Conservation (phyloP, 2,113 vertebrate species). For the Strix aluco region DNA sequence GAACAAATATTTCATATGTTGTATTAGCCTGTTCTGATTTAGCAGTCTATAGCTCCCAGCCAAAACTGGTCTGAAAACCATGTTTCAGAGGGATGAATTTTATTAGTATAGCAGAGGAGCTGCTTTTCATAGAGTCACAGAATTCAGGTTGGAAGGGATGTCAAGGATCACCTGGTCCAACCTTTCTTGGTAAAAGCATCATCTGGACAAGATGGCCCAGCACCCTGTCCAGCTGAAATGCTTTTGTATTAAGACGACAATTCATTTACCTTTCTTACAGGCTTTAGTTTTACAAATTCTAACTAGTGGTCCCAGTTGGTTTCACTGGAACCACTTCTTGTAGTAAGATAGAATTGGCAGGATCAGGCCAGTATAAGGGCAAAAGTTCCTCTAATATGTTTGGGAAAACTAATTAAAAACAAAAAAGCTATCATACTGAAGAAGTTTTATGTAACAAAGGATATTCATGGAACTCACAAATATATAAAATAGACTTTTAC, state of each 20-base stretch:
- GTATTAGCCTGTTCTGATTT: not conserved
- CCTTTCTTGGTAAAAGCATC: no score
- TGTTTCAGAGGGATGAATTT: not conserved
- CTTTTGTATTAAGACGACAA: not conserved
- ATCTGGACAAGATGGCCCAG: no score
- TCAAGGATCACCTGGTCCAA: no score
- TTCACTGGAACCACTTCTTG: not conserved
- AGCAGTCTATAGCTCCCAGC: not conserved
- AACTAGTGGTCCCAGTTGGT: not conserved
- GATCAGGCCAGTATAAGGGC: not conserved
- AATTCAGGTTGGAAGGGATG: no score
- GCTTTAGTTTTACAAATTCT: not conserved
- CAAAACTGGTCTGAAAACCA: not conserved
- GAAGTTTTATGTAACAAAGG: conserved; percentile 46
- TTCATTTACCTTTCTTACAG: not conserved
- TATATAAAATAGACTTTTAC: conserved; percentile 72
- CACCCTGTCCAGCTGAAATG: no score
- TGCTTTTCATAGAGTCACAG: not conserved
- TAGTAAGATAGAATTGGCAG: conserved; percentile 24
- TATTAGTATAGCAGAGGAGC: not conserved
- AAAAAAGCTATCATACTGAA: conserved; percentile 36
- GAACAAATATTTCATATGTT: not conserved
- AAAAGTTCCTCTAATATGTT: conserved; percentile 29
- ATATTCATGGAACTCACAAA: conserved; percentile 59
- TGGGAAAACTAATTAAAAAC: not conserved